phyloP scores from a whole-genome alignment of 2,797 vertebrate species.

The Cynopterus sphinx region DNA sequence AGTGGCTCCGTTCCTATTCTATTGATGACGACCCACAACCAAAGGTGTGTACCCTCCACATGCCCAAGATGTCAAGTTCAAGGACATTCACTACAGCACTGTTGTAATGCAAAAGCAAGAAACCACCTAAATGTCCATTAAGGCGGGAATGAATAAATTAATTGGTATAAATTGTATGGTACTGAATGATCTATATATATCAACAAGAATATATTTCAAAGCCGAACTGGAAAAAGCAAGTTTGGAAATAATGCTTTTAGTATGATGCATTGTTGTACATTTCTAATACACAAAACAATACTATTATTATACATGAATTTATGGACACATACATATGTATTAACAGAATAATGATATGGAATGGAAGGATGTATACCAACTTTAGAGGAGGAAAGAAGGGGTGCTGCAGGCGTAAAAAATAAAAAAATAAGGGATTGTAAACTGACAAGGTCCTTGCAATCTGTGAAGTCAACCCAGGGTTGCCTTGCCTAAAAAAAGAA shows the following conservation, averaged over 20 bases:
- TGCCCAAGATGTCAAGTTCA: background rate
- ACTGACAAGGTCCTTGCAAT: too few species aligned
- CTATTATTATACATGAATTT: background rate
- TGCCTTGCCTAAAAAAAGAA: too few species aligned
- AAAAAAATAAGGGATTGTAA: too few species aligned
- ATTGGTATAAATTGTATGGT: background rate
- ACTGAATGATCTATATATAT: background rate
- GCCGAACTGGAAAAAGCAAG: background rate
- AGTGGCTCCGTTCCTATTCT: background rate
- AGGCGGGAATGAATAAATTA: background rate
- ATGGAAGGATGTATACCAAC: background rate
- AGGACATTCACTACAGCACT: background rate
- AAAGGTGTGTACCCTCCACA: background rate
- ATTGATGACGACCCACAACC: background rate
- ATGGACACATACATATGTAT: background rate
- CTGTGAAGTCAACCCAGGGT: too few species aligned
- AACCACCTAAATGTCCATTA: background rate
- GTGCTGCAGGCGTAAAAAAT: too few species aligned
- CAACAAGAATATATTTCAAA: background rate
- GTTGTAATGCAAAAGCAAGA: background rate
- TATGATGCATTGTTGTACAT: background rate
- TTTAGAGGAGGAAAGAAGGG: background rate
- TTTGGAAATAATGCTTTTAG: background rate
- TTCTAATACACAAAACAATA: background rate
- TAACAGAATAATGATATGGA: background rate